phyloP scores from a whole-genome alignment of 2,888 invertebrate genomes.

The Ryuthela nishihirai region DNA sequence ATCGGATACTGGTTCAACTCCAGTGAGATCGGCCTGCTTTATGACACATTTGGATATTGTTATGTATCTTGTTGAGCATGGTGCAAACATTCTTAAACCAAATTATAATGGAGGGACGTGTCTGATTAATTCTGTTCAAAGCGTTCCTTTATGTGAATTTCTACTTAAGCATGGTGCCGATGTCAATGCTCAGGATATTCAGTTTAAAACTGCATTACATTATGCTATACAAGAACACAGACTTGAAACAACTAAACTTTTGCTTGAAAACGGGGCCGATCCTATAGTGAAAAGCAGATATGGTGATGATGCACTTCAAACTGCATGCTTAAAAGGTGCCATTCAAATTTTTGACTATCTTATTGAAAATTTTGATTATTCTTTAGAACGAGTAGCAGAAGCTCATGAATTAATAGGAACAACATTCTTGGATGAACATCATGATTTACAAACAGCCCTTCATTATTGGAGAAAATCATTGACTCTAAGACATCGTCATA shows the following conservation, averaged over 20 bases:
- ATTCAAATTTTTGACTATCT: slow-evolving; percentile 59
- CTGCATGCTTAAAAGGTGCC: slow-evolving; percentile 72
- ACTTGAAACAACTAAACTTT: slow-evolving; percentile 74
- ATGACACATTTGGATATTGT: slow-evolving; percentile 83
- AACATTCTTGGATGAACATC: slow-evolving; percentile 81
- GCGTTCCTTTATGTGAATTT: slow-evolving; percentile 71
- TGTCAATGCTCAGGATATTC: slow-evolving; percentile 82
- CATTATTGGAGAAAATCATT: slow-evolving; percentile 77
- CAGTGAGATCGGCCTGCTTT: slow-evolving; percentile 86
- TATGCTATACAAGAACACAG: slow-evolving; percentile 73
- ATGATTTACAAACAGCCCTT: slow-evolving; percentile 66
- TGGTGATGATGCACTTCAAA: slow-evolving; percentile 84
- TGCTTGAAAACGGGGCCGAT: slow-evolving; percentile 75
- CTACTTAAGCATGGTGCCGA: slow-evolving; percentile 73
- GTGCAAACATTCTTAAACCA: slow-evolving; percentile 59
- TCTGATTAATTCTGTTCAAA: slow-evolving; percentile 88
- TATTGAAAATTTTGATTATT: slow-evolving; percentile 60
- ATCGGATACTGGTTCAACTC: slow-evolving; percentile 77
- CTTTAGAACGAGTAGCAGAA: slow-evolving; percentile 68
- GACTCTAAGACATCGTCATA: slow-evolving; percentile 56
- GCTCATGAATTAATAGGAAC: slow-evolving; percentile 84
- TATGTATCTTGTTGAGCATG: slow-evolving; percentile 48
- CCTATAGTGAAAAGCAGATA: slow-evolving; percentile 70
- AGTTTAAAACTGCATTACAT: slow-evolving; percentile 85
- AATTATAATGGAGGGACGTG: slow-evolving; percentile 92